Base-by-base conservation (phyloP, 30 jellyfish, hydroid and myxozoan genomes). In the Sanderia malayensis region DNA sequence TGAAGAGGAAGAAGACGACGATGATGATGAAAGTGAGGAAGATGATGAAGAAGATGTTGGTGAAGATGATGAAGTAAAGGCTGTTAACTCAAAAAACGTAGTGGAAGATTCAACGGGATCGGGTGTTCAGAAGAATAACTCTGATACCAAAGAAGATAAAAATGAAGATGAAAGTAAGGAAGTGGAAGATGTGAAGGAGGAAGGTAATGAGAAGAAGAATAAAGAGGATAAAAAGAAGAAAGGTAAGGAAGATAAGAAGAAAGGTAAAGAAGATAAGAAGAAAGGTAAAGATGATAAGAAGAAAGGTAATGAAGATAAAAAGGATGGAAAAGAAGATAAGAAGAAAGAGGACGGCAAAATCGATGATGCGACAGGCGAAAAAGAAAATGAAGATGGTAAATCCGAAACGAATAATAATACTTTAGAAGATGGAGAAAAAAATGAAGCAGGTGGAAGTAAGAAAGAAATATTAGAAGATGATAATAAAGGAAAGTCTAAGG, bases 401-500 rank as follows among this genome's bases (percentile, higher is more conserved):
- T 10, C 73, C 2, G 73, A 49, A 49, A 19, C 25, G 2, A 19
- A 49, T 15, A 15, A 49, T 19, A 49, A 49, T 49, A 49, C 8
- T 19, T 9, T 9, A 9, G 64, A 49, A 49, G 27, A 49, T 49
- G 27, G 6, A 2, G 64, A 49, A 24, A 49, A 49, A 49, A 49
- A 2, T 9, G 64, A 49, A 49, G 18, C 23, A 4, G 18, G 7
- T 9, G 64, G 18, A 24, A 49, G 18, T 4, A 24, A 49, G 24
- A 49, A 49, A 9, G 25, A 4, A 4, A 49, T 9, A 49, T 2
- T 24, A 2, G 64, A 49, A 49, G 64, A 49, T 15, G 64, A 49
- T 18, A 49, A 49, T 2, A 49, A 49, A 19, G 27, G 27, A 8
- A 67, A 63, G 47, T 78, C 89, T 4, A 78, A 64, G 82, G 89